Evolutionary conservation across 2,113 vertebrate species (phyloP).

Genomic region (Archilochus colubris): DNA sequence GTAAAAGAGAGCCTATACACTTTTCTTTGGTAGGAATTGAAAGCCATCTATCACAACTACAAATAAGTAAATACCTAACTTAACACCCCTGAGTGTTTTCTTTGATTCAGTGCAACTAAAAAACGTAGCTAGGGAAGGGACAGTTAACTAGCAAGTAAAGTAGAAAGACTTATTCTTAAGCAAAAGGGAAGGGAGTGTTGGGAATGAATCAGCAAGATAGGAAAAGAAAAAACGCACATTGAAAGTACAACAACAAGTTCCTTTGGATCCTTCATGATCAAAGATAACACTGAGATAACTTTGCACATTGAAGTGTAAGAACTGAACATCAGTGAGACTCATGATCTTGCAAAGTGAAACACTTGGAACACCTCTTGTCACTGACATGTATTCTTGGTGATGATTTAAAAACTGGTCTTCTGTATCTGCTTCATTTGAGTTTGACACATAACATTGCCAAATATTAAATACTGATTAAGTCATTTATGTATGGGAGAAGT

Average conservation of each 20-base stretch:
- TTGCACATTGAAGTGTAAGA: background rate
- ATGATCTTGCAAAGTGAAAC: slow-evolving; percentile 12
- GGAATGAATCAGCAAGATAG: background rate
- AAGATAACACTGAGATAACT: background rate
- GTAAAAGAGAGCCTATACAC: background rate
- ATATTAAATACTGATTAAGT: slow-evolving; percentile 3
- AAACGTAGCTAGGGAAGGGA: background rate
- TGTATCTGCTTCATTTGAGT: slow-evolving; percentile 2
- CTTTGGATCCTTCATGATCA: background rate
- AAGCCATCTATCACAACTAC: background rate
- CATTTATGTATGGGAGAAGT: background rate
- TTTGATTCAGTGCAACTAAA: background rate
- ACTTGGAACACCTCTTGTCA: slow-evolving; percentile 2
- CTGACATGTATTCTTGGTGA: background rate
- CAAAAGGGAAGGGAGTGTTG: background rate
- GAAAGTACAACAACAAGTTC: background rate
- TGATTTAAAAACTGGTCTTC: slow-evolving; percentile 13
- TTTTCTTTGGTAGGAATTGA: background rate
- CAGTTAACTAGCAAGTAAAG: background rate
- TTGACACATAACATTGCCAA: background rate
- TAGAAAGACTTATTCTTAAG: background rate
- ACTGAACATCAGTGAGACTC: background rate
- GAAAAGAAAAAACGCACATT: background rate
- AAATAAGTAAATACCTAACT: background rate
- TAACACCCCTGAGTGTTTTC: background rate